Base-by-base conservation (phyloP, 2,888 invertebrate species). In the Drosophila ochracea region DNA sequence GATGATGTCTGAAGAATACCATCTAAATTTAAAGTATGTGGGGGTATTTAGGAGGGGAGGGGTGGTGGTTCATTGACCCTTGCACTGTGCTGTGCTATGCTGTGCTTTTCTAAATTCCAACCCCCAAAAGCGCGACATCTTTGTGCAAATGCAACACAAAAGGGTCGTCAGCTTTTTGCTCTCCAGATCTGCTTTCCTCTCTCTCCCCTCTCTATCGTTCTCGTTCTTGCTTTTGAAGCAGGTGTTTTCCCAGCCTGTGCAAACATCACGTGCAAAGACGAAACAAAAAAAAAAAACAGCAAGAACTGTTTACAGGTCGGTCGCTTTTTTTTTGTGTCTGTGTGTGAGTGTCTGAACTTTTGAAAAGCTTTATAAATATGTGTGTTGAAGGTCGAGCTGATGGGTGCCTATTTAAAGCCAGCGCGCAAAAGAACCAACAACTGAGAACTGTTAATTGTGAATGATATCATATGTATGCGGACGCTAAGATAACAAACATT, bases 401-500 rank as follows among this genome's bases (percentile, higher is more conserved):
- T 21, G 66, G 69, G 39, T 66, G 68, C 62, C 63, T 64, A 67
- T 79, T 79, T 74, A 70, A 79, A 69, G 75, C 57, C 60, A 72
- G 68, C 58, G 62, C 50, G 53, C 68, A 35, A 50, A 71, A 78
- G 63, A 77, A 47, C 47, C 25, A 25, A 25, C 25, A 16, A 47
- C 47, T 9, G 47, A 16, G 47, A 47, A 47, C 16, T 4, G 47
- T 25, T 16, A 25, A 53, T 41, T 43, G 52, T 63, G 73, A 78
- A 90, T 85, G 85, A 85, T 88, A 85, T 85, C 85, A 85, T 85
- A 76, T 76, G 53, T 81, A 68, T 78, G 68, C 41, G 72, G 31
- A 53, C 63, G 28, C 80, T 73, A 82, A 88, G 84, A 85, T 85
- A 85, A 82, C 76, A 88, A 85, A 90, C 80, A 84, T 76, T 77